phyloP scores from a whole-genome alignment of 2,113 vertebrate genomes.

The Oreotrochilus melanogaster region DNA sequence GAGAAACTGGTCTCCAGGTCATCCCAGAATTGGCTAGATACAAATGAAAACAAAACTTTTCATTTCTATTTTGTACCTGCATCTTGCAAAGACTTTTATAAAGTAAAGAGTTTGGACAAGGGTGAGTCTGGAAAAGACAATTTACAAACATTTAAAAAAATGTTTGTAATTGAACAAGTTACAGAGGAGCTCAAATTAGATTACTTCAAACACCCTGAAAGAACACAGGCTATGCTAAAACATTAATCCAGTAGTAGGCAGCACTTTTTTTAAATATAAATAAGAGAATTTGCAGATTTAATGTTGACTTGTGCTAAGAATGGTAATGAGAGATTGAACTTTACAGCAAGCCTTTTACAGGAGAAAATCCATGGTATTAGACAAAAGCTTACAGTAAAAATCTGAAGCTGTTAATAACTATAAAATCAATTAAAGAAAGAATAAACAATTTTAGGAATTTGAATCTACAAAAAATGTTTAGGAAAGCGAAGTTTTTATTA shows the following conservation, averaged over 20 bases:
- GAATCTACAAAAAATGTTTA: neutral
- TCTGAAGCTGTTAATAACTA: neutral
- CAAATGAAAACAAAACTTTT: neutral
- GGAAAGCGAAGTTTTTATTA: neutral
- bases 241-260: neutral
- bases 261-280: neutral
- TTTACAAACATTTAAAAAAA: neutral
- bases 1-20: neutral
- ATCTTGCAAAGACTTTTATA: neutral
- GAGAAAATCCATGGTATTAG: neutral
- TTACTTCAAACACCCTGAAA: neutral
- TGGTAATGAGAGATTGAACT: neutral
- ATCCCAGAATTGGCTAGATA: neutral
- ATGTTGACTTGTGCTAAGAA: neutral
- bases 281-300: neutral
- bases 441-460: neutral
- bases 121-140: neutral
- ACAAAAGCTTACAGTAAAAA: neutral
- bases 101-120: neutral
- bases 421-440: neutral
- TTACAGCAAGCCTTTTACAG: neutral
- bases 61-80: neutral
- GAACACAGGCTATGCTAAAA: neutral
- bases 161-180: neutral
- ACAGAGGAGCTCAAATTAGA: neutral